Base-by-base conservation (phyloP, 2,888 invertebrate species). In the Mimas tiliae region DNA sequence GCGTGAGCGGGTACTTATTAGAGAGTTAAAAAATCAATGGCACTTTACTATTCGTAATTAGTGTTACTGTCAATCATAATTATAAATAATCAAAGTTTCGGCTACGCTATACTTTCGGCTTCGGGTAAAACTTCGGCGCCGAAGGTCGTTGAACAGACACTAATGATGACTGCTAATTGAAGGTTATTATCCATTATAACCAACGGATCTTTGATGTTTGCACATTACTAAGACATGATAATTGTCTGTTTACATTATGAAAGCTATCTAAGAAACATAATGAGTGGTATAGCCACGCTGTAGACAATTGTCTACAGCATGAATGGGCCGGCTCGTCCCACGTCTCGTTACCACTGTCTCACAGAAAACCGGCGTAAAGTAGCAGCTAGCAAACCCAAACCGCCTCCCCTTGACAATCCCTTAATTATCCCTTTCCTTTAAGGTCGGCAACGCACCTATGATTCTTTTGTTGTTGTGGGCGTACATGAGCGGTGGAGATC, bases 141-240 rank as follows among this genome's bases (percentile, higher is more conserved):
- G 42, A 38, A 42, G 19, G 58, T 7, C 42, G 12, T 53, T n/a
- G 33, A n/a, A 8, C 33, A 9, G 19, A 19, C 19, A 19, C 58
- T 58, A 38, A 16, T 38, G 33, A 53, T 53, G 58, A 16, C 19
- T 58, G 19, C 38, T 58, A 42, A 58, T 58, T 42, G 58, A 19
- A 58, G 42, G 38, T 42, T 58, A 58, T 58, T 42, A 58, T 58
- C 58, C 42, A 58, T 42, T 58, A 58, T 3, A 58, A 42, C 19
- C 58, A 58, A 58, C 58, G 38, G 42, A 19, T 21, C 42, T 38
- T 16, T 38, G 48, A n/a, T 53, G 38, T 55, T 42, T 6, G 19
- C 16, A 12, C 42, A 58, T 58, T 58, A 38, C 19, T 50, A 9
- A 38, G 58, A 42, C 38, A 42, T 19, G 7, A 19, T 42, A 9